phyloP scores from a whole-genome alignment of 1,140 invertebrate genomes.

The Uloborus diversus region DNA sequence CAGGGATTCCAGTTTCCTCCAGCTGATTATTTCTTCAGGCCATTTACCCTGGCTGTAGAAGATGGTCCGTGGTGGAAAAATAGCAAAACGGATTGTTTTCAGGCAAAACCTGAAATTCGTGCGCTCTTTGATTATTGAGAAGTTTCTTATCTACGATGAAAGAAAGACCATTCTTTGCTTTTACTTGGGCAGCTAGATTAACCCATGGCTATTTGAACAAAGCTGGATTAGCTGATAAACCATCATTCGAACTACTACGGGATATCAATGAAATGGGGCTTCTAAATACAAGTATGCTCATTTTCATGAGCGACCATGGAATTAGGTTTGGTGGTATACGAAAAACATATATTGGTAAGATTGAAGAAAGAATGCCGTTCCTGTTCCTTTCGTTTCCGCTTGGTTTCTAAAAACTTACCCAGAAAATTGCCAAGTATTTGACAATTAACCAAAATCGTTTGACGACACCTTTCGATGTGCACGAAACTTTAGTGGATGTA shows the following conservation, averaged over 20 bases:
- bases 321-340: constrained; percentile 84
- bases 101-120: constrained; percentile 16
- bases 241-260: constrained; percentile 61
- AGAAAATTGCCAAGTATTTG: constrained; percentile 74
- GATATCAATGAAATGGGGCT: constrained; percentile 59
- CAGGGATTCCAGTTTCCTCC: constrained; percentile 80
- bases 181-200: constrained; percentile 62
- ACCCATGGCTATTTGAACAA: constrained; percentile 64
- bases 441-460: constrained; percentile 71
- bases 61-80: constrained; percentile 3
- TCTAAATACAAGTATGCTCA: constrained; percentile 71
- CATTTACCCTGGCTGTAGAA: constrained; percentile 68
- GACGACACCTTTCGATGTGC: constrained; percentile 68
- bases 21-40: constrained; percentile 82
- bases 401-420: constrained; percentile 70
- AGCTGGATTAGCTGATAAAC: constrained; percentile 62
- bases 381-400: constrained; percentile 80
- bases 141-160: constrained; percentile 58
- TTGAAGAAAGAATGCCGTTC: constrained; percentile 90
- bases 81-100: constrained; percentile 58
- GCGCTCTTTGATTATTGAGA: constrained; percentile 30
- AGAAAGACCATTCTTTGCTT: constrained; percentile 61
- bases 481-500: constrained; percentile 66
- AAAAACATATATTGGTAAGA: constrained; percentile 80
- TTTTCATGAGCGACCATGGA: constrained; percentile 93